Base-by-base conservation (phyloP, 2,113 vertebrate species). In the Trinectes maculatus region DNA sequence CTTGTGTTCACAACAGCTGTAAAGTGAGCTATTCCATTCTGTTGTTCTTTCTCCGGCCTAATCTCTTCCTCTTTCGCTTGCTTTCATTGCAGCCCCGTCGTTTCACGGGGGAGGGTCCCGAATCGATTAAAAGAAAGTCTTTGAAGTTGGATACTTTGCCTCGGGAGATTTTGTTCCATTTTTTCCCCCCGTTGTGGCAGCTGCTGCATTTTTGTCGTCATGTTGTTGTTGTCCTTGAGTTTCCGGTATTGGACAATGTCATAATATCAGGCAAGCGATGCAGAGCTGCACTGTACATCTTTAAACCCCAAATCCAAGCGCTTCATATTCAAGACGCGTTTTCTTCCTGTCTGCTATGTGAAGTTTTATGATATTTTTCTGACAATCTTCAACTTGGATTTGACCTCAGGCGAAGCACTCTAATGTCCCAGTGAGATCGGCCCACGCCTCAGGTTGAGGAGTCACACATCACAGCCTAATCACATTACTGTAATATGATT, bases 1-100 rank as follows among this genome's bases (percentile, higher is more conserved):
- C 70, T 76, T 76, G 84, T 68, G 79, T 86, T 90, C 85, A 84
- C 77, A 74, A 59, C 79, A 84, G 70, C 64, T 87, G 82, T 77
- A 81, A 85, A 86, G 74, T 59, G 75, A 88, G 70, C 77, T 63
- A 53, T 81, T 78, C 73, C 59, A 13, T 85, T 79, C 76, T 77
- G 2, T 53, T 31, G 18, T 47, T 60, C 48, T 55, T 80, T 80
- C 77, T 79, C 24, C 9, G 72, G 67, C 77, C 72, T 79, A 79
- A 66, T 73, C 77, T 71, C 67, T 55, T 33, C 24, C 31, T 43
- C 28, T 61, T 39, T 79, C 55, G 71, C 51, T 63, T 39, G 10
- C 62, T 83, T 79, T 86, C 40, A 42, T 72, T 79, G 62, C 61
- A 68, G 43, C 77, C 68, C 63, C 37, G 6, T 24, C 40, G 40